Evolutionary conservation across 2,888 invertebrate genomes (phyloP).

Genomic region (Drosophila anomalata): DNA sequence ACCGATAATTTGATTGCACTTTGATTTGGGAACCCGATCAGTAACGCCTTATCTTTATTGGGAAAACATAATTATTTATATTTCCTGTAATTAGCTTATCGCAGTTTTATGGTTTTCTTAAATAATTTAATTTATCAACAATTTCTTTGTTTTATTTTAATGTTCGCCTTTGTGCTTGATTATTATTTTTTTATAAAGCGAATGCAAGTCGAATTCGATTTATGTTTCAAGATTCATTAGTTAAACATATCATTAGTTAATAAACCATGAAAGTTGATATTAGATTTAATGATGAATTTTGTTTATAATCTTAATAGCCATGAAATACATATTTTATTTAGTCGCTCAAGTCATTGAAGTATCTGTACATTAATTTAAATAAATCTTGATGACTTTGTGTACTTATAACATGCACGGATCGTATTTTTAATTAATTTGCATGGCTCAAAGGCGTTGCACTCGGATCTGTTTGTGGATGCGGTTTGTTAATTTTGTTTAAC

Average conservation of each 20-base stretch:
- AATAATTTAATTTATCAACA: constrained; percentile 7
- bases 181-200: constrained; percentile 17
- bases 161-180: constrained; percentile 13
- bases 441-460: constrained; percentile 44
- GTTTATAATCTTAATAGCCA: constrained; percentile 41
- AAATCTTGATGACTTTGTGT: constrained; percentile 6
- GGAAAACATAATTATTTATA: neutral
- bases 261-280: constrained; percentile 49
- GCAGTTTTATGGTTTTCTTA: constrained; percentile 6
- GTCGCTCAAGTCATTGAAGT: constrained; percentile 21
- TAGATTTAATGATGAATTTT: constrained; percentile 44
- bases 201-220: constrained; percentile 25
- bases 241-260: constrained; percentile 57
- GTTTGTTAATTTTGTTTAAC: constrained; percentile 45
- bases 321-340: constrained; percentile 45
- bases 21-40: neutral
- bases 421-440: constrained; percentile 57
- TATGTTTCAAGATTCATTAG: constrained; percentile 40
- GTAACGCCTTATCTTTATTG: neutral
- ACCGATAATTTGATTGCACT: constrained; percentile 6
- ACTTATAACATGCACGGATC: constrained; percentile 7
- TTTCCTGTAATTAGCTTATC: neutral
- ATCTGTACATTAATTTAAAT: constrained; percentile 13
- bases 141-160: constrained; percentile 6
- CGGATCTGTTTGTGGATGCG: constrained; percentile 28